Percentiles rank a stretch among this genome's conserved stretches.
These are phyloP conservation scores for Drosophila dunni DNA, from an alignment of 1,140 invertebrate species.

Conservation along the genomic window DNA sequence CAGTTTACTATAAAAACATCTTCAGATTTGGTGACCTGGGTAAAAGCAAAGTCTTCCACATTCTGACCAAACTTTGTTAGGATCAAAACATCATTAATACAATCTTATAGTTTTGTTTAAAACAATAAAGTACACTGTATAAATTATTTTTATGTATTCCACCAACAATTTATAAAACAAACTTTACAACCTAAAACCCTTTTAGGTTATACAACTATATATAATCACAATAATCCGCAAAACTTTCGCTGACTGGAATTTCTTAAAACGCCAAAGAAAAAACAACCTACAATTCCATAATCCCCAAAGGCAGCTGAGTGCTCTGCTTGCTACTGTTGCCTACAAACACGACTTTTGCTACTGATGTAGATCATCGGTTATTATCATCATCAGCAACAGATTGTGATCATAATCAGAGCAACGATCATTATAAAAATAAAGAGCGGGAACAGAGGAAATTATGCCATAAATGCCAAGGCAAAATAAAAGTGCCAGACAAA, in stretches of 20 bases:
- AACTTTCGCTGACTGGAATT: slow-evolving; percentile 21
- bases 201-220: no score
- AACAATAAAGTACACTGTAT: no score
- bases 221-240: background rate
- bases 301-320: background rate
- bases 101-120: no score
- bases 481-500: slow-evolving; percentile 46
- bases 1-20: no score
- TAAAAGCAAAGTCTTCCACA: no score
- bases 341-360: slow-evolving; percentile 10
- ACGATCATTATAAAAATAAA: background rate
- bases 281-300: background rate
- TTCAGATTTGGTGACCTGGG: no score
- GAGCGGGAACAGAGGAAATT: slow-evolving; percentile 49
- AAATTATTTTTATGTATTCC: no score
- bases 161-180: no score
- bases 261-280: background rate
- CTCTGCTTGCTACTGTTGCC: slow-evolving; percentile 18
- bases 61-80: no score
- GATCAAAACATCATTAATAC: no score
- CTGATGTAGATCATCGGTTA: slow-evolving; percentile 23
- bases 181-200: no score
- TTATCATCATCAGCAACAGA: slow-evolving; percentile 7
- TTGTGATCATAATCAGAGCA: background rate
- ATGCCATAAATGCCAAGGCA: slow-evolving; percentile 77